Conservation (phyloP, 2,797 vertebrate genomes). For the Malurus leucopterus region DNA sequence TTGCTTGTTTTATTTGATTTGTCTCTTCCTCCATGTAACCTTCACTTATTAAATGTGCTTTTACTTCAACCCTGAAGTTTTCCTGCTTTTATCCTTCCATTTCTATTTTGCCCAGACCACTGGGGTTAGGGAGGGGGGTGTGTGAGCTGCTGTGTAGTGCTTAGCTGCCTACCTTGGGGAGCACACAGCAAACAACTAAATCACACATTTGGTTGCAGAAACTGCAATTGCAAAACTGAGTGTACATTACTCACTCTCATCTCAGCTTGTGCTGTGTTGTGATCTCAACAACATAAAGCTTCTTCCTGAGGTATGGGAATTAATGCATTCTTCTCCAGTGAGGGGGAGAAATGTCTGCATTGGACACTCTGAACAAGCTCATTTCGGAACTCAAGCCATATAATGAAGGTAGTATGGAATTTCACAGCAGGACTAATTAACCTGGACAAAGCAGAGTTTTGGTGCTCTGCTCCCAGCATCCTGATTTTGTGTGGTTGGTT, state of each 20-base stretch:
- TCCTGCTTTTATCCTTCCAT: not conserved
- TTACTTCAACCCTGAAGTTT: not conserved
- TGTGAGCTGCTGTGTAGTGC: accelerated
- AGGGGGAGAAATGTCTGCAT: accelerated
- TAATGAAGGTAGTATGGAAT: not conserved
- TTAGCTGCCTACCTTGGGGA: not conserved
- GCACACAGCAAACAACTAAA: not conserved
- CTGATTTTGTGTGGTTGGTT: not conserved
- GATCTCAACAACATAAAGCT: not conserved
- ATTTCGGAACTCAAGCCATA: not conserved
- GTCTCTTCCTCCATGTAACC: not conserved
- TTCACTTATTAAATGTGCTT: not conserved
- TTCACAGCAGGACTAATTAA: slow-evolving; percentile 28
- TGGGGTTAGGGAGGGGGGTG: accelerated
- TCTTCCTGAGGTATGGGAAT: not conserved
- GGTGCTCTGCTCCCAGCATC: not conserved
- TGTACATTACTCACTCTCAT: not conserved
- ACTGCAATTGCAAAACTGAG: not conserved
- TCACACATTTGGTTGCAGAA: not conserved
- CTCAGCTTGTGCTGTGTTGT: not conserved
- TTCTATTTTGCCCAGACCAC: accelerated
- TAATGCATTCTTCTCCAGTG: not conserved
- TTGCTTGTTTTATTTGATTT: not conserved
- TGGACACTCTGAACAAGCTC: not conserved
- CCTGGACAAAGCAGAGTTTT: not conserved